Base-by-base conservation (phyloP, 2,888 invertebrate species). In the Zeuzera pyrina region DNA sequence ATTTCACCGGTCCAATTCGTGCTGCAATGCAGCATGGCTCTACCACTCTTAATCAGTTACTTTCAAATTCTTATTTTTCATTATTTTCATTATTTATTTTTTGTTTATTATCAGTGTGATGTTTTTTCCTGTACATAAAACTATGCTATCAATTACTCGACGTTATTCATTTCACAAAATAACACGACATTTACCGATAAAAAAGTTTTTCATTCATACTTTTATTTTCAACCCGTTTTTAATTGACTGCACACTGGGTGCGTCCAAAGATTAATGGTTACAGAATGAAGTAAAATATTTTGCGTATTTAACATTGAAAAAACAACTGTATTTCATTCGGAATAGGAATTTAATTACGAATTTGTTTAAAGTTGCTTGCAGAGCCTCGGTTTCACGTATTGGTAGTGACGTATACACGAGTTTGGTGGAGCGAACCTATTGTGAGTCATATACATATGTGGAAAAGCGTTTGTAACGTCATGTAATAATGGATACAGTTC, bases 351-450 rank as follows among this genome's bases (percentile, higher is more conserved):
- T 33, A 29, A 44, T 42, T 49, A 13, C 28, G 22, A 36, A 38
- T 40, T 40, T 45, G 37, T 43, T 52, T 49, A 50, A 47, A 44
- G 31, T 36, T 25, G 42, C 35, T 37, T 36, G 41, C 39, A 30
- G 38, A 41, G 33, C 39, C 42, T 42, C 41, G 36, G 40, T 42
- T 44, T 42, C 44, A 38, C 33, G 43, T 39, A 45, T 50, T 61
- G 63, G 41, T 38, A 36, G 35, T 53, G 63, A 60, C 57, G 44
- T 45, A 47, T 47, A 63, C 63, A 62, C 37, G 63, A 45, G 49
- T 59, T 63, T 61, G 56, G 63, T 57, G 62, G 48, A 46, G 52
- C 52, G 31, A 31, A 31, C 35, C 42, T 36, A 51, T 55, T 47
- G 48, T 51, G 31, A 33, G 38, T 27, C 30, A 35, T 41, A 30